Evolutionary conservation across 2,797 vertebrate genomes (phyloP).

Genomic region (Pogoniulus pusillus): DNA sequence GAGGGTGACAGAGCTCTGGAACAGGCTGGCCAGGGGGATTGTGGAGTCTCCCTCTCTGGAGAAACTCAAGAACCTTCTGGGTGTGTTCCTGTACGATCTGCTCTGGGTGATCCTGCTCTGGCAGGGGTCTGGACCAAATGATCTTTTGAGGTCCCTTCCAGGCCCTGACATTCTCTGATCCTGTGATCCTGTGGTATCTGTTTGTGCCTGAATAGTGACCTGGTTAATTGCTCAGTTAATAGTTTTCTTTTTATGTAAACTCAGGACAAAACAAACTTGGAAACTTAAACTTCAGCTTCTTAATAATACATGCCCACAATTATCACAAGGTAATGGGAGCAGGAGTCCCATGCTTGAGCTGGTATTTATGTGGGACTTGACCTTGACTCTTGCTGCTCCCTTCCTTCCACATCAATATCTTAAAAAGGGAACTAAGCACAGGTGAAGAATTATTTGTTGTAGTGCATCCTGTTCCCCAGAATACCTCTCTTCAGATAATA

Average conservation of each 20-base stretch:
- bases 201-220: neutral
- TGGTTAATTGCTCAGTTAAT: neutral
- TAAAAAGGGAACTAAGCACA: neutral
- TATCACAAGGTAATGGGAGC: neutral
- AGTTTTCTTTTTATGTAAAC: neutral
- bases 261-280: neutral
- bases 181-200: too few species aligned
- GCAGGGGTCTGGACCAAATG: too few species aligned
- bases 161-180: too few species aligned
- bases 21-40: too few species aligned
- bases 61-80: too few species aligned
- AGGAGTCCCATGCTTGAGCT: neutral
- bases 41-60: too few species aligned
- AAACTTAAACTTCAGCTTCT: neutral
- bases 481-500: constrained; percentile 49
- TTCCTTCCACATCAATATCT: neutral
- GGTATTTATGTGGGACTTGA: neutral
- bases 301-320: fast-evolving
- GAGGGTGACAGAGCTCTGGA: too few species aligned
- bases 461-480: constrained; percentile 35
- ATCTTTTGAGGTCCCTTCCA: too few species aligned
- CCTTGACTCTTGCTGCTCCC: neutral
- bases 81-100: too few species aligned
- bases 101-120: too few species aligned
- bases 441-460: constrained; percentile 2